phyloP scores from a whole-genome alignment of 2,113 vertebrate species.

The Morone saxatilis region DNA sequence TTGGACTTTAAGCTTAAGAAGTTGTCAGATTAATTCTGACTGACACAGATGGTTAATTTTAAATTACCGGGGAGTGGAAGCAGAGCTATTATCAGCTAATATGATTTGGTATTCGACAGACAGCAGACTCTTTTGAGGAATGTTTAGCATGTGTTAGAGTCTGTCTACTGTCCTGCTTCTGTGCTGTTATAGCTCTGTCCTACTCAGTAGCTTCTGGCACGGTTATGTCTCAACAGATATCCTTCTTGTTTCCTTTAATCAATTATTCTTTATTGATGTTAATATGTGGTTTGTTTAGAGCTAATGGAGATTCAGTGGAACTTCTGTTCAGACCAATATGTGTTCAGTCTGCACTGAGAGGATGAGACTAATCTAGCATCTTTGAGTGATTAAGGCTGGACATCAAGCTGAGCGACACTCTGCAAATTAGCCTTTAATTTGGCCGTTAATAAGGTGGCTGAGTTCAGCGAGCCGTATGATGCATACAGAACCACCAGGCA shows the following conservation, averaged over 20 bases:
- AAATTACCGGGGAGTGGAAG: slow-evolving; percentile 12
- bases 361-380: slow-evolving; percentile 39
- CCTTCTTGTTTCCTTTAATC: slow-evolving; percentile 11
- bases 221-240: neutral
- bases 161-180: neutral
- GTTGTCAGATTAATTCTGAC: slow-evolving; percentile 62
- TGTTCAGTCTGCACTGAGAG: slow-evolving; percentile 20
- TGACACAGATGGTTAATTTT: slow-evolving; percentile 64
- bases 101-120: slow-evolving; percentile 44
- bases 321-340: slow-evolving; percentile 22
- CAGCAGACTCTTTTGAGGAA: slow-evolving; percentile 26
- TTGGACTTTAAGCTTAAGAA: slow-evolving; percentile 27
- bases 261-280: slow-evolving; percentile 14
- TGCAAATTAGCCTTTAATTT: slow-evolving; percentile 50
- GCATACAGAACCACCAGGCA: neutral
- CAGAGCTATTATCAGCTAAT: slow-evolving; percentile 44
- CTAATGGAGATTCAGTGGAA: neutral
- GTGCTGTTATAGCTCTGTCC: neutral
- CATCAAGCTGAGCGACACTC: slow-evolving; percentile 49
- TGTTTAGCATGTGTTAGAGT: neutral
- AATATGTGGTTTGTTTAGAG: slow-evolving; percentile 4
- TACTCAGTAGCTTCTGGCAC: neutral
- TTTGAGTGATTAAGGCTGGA: slow-evolving; percentile 39
- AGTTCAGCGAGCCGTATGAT: slow-evolving; percentile 22
- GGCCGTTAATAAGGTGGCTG: slow-evolving; percentile 33